Base-by-base conservation (phyloP, 2,797 vertebrate genomes). In the Tokudaia muenninki region DNA sequence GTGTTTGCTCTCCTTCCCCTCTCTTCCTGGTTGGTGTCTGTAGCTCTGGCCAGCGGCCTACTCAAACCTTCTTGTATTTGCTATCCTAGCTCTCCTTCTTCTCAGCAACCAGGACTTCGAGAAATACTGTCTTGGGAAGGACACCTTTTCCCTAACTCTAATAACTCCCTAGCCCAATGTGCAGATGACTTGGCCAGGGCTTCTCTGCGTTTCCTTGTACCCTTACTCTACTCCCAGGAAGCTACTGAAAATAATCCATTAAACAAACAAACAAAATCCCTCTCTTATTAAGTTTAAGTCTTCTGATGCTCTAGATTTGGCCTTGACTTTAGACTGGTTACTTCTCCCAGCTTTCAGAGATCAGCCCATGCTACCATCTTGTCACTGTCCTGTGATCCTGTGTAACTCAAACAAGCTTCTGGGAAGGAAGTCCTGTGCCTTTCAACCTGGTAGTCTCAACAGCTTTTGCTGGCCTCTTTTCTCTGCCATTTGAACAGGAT, bases 1-100 rank as follows among this genome's bases (percentile, higher is more conserved):
- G 22, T 34, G 21, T 37, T 29, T 79, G 21, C 31, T 78, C 55
- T 41, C 29, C 61, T 2, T 70, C 52, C 21, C 52, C 5, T 8
- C 14, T 1, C 8, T 12, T 47, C 5, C 50, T 10, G 1, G 0
- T 26, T 10, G 1, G 1, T 26, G 21, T 59, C 2, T 14, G 17
- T 75, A 47, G 22, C 24, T 17, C 29, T 72, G 59, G 37, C 34
- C 77, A 72, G 6, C 47, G 52, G 50, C 52, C 29, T 11, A 75
- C 26, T 14, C 34, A 70, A 70, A 44, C 9, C 3, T 63, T 19
- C 44, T 50, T 11, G 34, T 1, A n/a, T 14, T 50, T 37, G 21
- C n/a, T 34, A 1, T 21, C 34, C 13, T 22, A 70, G 7, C 26
- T 55, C 34, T n/a, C 22, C 31, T 17, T 3, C 1, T 22, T 37